Percentiles rank a stretch among this genome's conserved stretches.
These are phyloP conservation scores for Apamea sordens DNA, from an alignment of 2,888 invertebrate genomes.

Conservation along the genomic window DNA sequence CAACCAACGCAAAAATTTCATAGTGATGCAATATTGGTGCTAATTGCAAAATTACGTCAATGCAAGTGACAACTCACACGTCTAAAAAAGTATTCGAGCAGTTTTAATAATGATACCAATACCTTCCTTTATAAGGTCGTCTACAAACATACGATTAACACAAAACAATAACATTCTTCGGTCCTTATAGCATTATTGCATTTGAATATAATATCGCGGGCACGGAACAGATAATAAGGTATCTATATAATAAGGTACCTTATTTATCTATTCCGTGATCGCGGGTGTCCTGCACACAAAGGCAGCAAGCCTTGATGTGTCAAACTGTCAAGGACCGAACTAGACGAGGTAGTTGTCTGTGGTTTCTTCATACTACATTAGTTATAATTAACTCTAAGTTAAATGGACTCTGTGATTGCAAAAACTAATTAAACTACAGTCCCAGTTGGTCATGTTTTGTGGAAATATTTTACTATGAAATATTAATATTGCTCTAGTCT, in stretches of 20 bases:
- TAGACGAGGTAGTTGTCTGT: constrained; percentile 16
- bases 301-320: constrained; percentile 72
- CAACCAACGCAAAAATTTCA: neutral
- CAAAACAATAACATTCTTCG: constrained; percentile 79
- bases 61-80: constrained; percentile 4
- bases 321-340: constrained; percentile 68
- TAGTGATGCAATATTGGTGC: neutral
- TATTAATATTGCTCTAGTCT: constrained; percentile 23
- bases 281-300: constrained; percentile 64
- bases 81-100: constrained; percentile 13
- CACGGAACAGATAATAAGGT: no score
- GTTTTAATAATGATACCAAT: constrained; percentile 23
- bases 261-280: no score
- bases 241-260: no score
- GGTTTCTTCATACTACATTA: constrained; percentile 45
- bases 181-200: constrained; percentile 73
- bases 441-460: constrained; percentile 2
- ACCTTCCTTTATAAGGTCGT: constrained; percentile 20
- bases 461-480: constrained; percentile 15
- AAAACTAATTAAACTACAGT: constrained; percentile 41
- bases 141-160: constrained; percentile 44
- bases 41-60: neutral
- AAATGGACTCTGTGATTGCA: constrained; percentile 33
- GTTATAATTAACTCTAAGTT: constrained; percentile 34
- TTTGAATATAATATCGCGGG: constrained; percentile 80